A percentile compares a stretch with the other conserved stretches of the same genome.
Evolutionary conservation across 2,797 vertebrate species (phyloP).

Genomic region (Coluber constrictor): DNA sequence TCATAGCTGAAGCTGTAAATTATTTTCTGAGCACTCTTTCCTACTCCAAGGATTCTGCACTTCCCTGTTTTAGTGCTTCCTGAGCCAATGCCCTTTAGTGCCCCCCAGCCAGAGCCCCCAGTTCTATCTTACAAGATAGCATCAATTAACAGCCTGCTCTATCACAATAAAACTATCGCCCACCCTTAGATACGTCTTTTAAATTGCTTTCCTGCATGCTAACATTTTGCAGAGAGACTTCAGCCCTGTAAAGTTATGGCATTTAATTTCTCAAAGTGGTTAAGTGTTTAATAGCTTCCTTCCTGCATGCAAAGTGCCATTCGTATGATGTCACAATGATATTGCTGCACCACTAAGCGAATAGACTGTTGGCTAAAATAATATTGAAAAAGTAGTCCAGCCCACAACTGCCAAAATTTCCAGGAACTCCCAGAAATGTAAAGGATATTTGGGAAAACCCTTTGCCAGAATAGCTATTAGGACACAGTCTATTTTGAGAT

Average conservation of each 20-base stretch:
- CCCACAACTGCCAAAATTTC: background rate
- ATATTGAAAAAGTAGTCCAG: constrained; percentile 43
- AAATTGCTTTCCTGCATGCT: constrained; percentile 79
- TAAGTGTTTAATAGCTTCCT: constrained; percentile 79
- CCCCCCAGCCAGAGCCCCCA: constrained; percentile 39
- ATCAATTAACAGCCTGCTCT: constrained; percentile 76
- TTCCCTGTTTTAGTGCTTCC: constrained; percentile 27
- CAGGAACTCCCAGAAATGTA: background rate
- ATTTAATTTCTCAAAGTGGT: constrained; percentile 79
- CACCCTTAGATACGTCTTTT: constrained; percentile 76
- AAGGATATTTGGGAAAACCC: background rate
- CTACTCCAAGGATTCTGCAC: background rate
- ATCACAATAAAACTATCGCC: constrained; percentile 70
- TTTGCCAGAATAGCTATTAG: background rate
- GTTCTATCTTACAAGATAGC: constrained; percentile 61
- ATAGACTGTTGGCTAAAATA: constrained; percentile 42
- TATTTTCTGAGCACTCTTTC: background rate
- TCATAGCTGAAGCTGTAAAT: background rate
- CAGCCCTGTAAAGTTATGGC: constrained; percentile 73
- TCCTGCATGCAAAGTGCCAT: constrained; percentile 73
- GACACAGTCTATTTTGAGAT: background rate
- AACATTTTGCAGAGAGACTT: constrained; percentile 73
- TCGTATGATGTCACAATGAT: background rate
- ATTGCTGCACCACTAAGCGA: background rate
- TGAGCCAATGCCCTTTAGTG: constrained; percentile 37